phyloP scores from a whole-genome alignment of 2,797 vertebrate species.

The Anomalospiza imberbis region DNA sequence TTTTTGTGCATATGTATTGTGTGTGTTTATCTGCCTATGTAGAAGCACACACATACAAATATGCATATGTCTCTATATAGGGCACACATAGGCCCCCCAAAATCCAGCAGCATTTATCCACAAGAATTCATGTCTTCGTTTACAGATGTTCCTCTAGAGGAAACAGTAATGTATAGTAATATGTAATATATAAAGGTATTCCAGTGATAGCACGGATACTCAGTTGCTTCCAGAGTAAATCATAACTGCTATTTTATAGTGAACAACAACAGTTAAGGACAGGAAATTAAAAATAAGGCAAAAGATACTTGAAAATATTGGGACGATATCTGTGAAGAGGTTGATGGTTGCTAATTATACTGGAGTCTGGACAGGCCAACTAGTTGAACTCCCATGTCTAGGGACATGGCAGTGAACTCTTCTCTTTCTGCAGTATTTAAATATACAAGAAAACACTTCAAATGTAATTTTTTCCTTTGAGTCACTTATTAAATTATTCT shows the following conservation, averaged over 20 bases:
- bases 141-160: not conserved
- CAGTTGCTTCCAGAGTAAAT: not conserved
- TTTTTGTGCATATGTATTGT: not conserved
- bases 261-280: not conserved
- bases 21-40: not conserved
- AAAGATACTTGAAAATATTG: not conserved
- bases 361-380: not conserved
- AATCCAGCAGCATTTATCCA: not conserved
- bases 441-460: not conserved
- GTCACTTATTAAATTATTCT: not conserved
- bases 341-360: not conserved
- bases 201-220: not conserved
- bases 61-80: not conserved
- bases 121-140: not conserved
- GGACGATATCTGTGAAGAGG: not conserved
- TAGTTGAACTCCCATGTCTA: not conserved
- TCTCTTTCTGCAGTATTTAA: not conserved
- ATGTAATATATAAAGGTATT: not conserved
- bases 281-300: not conserved
- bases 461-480: not conserved
- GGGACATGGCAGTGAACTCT: rapidly evolving
- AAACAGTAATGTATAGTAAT: not conserved
- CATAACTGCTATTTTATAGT: not conserved
- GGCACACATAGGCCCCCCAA: not conserved
- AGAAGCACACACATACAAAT: not conserved